Base-by-base conservation (phyloP, 1,140 invertebrate species). In the Eciton burchellii region DNA sequence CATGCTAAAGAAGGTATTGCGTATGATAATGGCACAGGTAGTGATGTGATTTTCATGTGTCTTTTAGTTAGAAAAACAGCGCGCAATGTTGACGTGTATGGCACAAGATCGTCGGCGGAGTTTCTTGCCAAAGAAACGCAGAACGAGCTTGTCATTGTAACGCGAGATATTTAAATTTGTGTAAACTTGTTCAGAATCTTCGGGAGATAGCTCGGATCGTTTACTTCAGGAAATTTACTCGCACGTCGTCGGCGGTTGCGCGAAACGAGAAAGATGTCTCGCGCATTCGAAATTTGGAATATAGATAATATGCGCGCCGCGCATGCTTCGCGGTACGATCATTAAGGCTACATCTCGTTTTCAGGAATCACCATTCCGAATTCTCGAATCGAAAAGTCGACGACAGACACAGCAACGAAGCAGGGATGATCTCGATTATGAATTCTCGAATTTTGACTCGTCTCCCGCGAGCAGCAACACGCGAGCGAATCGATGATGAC, bases 281-380 rank as follows among this genome's bases (percentile, higher is more conserved):
- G n/a, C n/a, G n/a, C n/a, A n/a, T n/a, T n/a, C n/a, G n/a, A n/a
- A n/a, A n/a, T n/a, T n/a, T n/a, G n/a, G n/a, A n/a, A n/a, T 35
- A 35, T 35, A 35, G 6, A 35, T 35, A 35, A 24, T 24, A 8
- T 59, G 16, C 0, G 6, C 5, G 59, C 35, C 11, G 5, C n/a
- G 8, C 19, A 29, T 24, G 1, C 19, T 24, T 59, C 26, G 19
- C 0, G 9, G 12, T n/a, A 0, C 6, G 5, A n/a, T 59, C 43
- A 85, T 77, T 63, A 5, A 47, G 49, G 14, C 21, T 47, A 76
- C 43, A 60, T 60, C 52, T 8, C 35, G 60, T 79, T 65, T 86
- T 86, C 65, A 93, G 92, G 88, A 88, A 24, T 92, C 92, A 21
- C 92, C 92, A 6, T 92, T 93, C 73, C 71, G 63, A 72, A 81